Percentiles rank a stretch among this genome's conserved stretches.
phyloP scores from a whole-genome alignment of 2,113 vertebrate genomes.

The Paradisaea rubra region DNA sequence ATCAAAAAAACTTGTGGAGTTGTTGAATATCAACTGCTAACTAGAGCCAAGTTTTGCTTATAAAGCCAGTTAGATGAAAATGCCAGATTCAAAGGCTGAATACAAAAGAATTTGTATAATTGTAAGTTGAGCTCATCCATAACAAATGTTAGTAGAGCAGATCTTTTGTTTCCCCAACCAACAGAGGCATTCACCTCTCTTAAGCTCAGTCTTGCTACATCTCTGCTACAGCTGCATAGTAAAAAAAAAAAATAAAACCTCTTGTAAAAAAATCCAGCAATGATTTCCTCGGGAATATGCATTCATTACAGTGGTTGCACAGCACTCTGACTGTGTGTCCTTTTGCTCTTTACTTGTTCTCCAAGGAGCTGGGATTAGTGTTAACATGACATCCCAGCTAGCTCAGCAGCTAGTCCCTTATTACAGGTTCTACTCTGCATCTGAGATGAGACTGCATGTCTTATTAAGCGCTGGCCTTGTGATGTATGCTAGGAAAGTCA shows the following conservation, averaged over 20 bases:
- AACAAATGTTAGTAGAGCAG: not conserved
- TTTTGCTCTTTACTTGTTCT: not conserved
- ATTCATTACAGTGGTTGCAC: not conserved
- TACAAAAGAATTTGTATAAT: not conserved
- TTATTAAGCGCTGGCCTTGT: not conserved
- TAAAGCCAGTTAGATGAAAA: not conserved
- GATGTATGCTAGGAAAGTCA: not conserved
- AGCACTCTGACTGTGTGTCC: not conserved
- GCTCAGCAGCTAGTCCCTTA: not conserved
- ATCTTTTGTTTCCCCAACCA: not conserved
- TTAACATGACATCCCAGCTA: not conserved
- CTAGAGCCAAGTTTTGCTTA: not conserved
- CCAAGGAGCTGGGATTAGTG: not conserved
- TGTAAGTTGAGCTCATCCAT: not conserved
- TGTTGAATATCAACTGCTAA: not conserved
- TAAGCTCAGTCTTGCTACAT: not conserved
- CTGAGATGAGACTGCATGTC: not conserved
- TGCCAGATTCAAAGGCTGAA: not conserved
- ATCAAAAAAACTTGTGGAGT: not conserved
- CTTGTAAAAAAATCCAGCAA: not conserved
- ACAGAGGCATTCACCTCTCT: not conserved
- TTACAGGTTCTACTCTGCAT: not conserved
- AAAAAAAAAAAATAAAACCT: not conserved
- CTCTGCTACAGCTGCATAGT: not conserved
- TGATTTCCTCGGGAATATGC: not conserved